Percentiles rank a stretch among this genome's conserved stretches.
Evolutionary conservation across 2,797 vertebrate genomes (phyloP).

Genomic region (Staurois parvus): DNA sequence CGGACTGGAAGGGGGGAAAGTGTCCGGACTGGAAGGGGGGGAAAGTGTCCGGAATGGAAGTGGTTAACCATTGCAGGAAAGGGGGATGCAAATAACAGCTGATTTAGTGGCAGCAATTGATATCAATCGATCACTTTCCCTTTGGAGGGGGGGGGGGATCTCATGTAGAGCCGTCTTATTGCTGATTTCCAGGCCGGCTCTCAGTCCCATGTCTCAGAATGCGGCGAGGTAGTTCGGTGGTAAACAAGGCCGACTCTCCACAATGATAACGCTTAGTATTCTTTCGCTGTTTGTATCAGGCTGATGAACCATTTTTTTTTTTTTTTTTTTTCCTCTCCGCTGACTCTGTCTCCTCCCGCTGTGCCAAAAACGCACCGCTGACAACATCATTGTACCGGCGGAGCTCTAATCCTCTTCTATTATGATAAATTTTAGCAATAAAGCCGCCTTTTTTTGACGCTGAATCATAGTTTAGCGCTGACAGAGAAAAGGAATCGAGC

Average conservation of each 20-base stretch:
- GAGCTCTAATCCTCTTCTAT: constrained; percentile 62
- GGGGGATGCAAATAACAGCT: too few species aligned
- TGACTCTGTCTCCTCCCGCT: constrained; percentile 61
- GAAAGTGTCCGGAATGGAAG: too few species aligned
- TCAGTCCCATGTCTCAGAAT: too few species aligned
- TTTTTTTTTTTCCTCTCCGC: constrained; percentile 61
- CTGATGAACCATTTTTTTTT: constrained; percentile 7
- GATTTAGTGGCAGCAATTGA: too few species aligned
- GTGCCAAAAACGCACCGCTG: constrained; percentile 65
- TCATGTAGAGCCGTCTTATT: too few species aligned
- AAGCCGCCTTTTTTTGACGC: constrained; percentile 60
- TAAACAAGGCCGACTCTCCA: neutral
- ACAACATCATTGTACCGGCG: constrained; percentile 66
- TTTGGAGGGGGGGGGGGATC: too few species aligned
- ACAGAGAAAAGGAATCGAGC: constrained; percentile 65
- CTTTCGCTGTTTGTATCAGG: constrained; percentile 9
- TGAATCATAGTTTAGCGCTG: constrained; percentile 64
- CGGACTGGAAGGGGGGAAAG: too few species aligned
- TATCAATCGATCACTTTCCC: too few species aligned
- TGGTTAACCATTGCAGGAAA: too few species aligned
- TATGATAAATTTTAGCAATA: constrained; percentile 66
- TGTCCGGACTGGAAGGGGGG: too few species aligned
- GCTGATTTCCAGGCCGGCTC: too few species aligned
- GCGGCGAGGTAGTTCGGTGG: neutral
- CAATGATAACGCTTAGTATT: constrained; percentile 29